These are phyloP conservation scores for Metridium senile DNA, from an alignment of 92 coral and sea anemone genomes.

Conservation along the genomic window DNA sequence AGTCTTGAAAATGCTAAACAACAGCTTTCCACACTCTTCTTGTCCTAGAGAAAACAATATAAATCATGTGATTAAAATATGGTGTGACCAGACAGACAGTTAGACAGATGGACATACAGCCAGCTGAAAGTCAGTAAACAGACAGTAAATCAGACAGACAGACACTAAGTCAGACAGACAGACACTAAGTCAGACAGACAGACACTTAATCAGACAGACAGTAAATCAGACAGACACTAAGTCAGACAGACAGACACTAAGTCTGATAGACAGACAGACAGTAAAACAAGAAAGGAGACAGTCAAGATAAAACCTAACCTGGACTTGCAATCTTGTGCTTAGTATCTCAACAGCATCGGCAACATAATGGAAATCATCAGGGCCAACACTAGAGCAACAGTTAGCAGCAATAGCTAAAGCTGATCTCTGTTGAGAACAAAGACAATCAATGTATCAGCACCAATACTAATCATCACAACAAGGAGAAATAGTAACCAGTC, in stretches of 20 bases:
- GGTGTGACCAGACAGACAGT: not conserved
- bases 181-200: too few species aligned
- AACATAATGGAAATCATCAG: slow-evolving; percentile 90
- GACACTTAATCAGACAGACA: not conserved
- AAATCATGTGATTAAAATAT: not conserved
- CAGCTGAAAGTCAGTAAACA: not conserved
- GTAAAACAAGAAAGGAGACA: not conserved
- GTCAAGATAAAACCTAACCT: slow-evolving; percentile 41
- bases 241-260: not conserved
- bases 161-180: not conserved
- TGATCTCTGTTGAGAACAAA: slow-evolving; percentile 70
- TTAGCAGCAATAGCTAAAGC: slow-evolving; percentile 96
- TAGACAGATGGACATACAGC: not conserved
- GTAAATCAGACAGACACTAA: too few species aligned
- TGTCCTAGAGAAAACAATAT: slow-evolving; percentile 66
- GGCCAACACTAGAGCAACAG: slow-evolving; percentile 92
- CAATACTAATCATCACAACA: not conserved
- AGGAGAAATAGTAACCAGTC: not conserved
- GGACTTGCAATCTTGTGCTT: slow-evolving; percentile 92
- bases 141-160: not conserved
- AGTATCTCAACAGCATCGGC: slow-evolving; percentile 83
- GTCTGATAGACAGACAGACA: not conserved
- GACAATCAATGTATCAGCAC: not conserved
- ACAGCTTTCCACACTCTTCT: slow-evolving; percentile 97
- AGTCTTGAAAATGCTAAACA: slow-evolving; percentile 97